Evolutionary conservation across 2,113 vertebrate species (phyloP).

Genomic region (Chascanopsetta lugubris): DNA sequence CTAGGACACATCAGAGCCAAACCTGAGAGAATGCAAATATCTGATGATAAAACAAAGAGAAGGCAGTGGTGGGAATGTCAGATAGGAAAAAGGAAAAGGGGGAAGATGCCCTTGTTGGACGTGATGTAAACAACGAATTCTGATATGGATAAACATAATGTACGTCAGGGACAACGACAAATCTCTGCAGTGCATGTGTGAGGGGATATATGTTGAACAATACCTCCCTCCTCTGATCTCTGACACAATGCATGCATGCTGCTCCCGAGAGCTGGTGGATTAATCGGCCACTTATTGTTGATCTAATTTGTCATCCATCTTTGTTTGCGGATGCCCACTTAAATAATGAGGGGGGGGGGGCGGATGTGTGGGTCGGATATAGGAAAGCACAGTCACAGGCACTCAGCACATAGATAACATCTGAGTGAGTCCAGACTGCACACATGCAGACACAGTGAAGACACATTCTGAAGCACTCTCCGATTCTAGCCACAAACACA

Average conservation of each 20-base stretch:
- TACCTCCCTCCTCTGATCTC: background rate
- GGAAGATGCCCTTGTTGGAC: too few species aligned
- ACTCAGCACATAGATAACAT: constrained; percentile 4
- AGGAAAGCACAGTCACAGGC: background rate
- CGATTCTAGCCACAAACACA: background rate
- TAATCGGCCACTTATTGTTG: background rate
- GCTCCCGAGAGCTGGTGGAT: background rate
- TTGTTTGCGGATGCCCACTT: background rate
- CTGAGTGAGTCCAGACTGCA: constrained; percentile 1
- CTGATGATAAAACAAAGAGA: too few species aligned
- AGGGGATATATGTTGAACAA: background rate
- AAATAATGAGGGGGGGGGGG: background rate
- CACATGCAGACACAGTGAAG: constrained; percentile 16
- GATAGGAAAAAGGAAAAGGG: too few species aligned
- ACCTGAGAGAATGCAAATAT: too few species aligned
- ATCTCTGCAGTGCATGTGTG: too few species aligned
- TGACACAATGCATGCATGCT: constrained; percentile 5
- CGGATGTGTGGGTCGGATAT: background rate
- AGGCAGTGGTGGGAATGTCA: too few species aligned
- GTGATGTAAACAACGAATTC: too few species aligned
- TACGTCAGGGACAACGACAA: too few species aligned
- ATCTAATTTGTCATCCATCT: background rate
- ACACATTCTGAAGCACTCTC: constrained; percentile 24
- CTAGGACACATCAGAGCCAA: too few species aligned
- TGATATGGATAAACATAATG: too few species aligned